Base-by-base conservation (phyloP, 2,888 invertebrate genomes). In the Hirudinaria manillensis region DNA sequence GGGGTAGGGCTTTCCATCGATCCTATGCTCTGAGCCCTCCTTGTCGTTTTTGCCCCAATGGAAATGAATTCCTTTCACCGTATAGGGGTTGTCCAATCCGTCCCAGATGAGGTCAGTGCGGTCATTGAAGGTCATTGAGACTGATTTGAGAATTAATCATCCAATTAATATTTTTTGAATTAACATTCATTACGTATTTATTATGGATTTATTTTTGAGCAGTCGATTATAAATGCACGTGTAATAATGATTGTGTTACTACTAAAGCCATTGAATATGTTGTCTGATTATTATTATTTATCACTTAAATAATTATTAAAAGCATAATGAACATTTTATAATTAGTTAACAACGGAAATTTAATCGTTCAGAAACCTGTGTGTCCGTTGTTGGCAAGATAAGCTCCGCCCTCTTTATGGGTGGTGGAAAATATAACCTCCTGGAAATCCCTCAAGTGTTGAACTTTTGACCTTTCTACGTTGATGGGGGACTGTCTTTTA, bases 301-400 rank as follows among this genome's bases (percentile, higher is more conserved):
- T 45, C 16, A 45, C 3, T 16, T 45, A 6, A 1, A 45, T 4
- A 10, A 1, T 45, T 45, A 1, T 4, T 10, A 16, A 16, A 45
- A 16, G 4, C 10, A 45, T 16, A 45, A 16, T 45, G 45, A 45
- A 45, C 16, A 45, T 45, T 45, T 45, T 1, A 45, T 10, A 10
- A 45, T 7, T 45, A 45, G 16, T 45, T 45, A 36, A 36, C 36
- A 36, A 45, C 10, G 45, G 10, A 10, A 45, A 16, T 45, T 45
- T 29, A 21, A 0, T 55, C 24, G 10, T n/a, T 19, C 19, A 29
- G 13, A 34, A 24, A 74, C 75, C 70, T 32, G 75, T 75, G 55
- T 75, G 75, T 36, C 75, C 75, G 51, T 75, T 75, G 55, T 75
- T 75, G 75, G 19, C 27, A 45, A 70, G 34, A 29, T 32, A 70